Percentiles rank a stretch among this genome's conserved stretches.
phyloP scores from a whole-genome alignment of 2,888 invertebrate genomes.

The Callyntrura sp. region DNA sequence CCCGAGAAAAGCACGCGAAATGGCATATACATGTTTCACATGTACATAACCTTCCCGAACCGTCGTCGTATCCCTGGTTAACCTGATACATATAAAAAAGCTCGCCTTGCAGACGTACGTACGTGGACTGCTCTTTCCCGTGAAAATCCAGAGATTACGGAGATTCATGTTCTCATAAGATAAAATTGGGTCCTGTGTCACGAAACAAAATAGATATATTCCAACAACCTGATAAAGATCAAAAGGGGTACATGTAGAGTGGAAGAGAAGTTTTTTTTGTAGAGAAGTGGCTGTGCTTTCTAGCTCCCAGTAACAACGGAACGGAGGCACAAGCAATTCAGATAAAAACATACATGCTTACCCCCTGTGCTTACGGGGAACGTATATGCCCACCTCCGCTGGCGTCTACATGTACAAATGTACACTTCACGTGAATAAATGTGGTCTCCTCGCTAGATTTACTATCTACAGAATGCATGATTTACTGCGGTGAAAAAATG shows the following conservation, averaged over 20 bases:
- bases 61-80: conserved; percentile 61
- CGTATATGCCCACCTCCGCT: too few relatives aligned
- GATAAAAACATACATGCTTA: conserved; percentile 47
- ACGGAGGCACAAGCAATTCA: neutral
- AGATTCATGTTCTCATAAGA: conserved; percentile 70
- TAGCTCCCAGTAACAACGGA: neutral
- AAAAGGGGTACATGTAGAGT: conserved; percentile 41
- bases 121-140: neutral
- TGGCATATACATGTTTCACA: neutral
- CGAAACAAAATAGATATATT: conserved; percentile 58
- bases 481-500: conserved; percentile 71
- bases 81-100: neutral
- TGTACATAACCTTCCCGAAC: neutral
- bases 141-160: conserved; percentile 66
- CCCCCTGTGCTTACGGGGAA: neutral
- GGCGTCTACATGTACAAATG: conserved; percentile 43
- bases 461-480: conserved; percentile 66
- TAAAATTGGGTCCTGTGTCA: conserved; percentile 67
- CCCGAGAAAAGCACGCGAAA: neutral
- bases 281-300: conserved; percentile 1
- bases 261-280: conserved; percentile 37
- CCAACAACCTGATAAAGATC: conserved; percentile 49
- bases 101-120: neutral
- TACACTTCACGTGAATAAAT: conserved; percentile 65
- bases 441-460: conserved; percentile 58